phyloP scores from a whole-genome alignment of 30 jellyfish, hydroid and myxozoan species.

The Hydractinia echinata region DNA sequence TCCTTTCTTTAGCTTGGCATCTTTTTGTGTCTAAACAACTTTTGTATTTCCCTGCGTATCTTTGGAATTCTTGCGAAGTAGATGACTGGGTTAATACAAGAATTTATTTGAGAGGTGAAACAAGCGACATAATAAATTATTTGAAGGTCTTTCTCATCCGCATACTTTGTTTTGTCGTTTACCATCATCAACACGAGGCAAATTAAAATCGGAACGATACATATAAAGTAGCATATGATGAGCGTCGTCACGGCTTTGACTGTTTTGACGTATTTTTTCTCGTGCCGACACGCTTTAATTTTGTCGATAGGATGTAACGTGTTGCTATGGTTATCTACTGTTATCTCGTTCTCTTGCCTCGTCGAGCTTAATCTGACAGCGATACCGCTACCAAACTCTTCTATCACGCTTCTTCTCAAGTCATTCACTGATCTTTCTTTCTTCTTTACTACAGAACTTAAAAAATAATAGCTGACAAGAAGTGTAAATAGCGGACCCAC shows the following conservation, averaged over 20 bases:
- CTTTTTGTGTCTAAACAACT: neutral
- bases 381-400: too few relatives aligned
- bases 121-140: constrained; percentile 1
- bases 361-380: neutral
- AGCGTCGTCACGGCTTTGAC: constrained; percentile 25
- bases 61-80: constrained; percentile 61
- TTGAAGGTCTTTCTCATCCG: neutral
- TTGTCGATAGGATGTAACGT: neutral
- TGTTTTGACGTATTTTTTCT: neutral
- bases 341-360: neutral
- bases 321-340: neutral
- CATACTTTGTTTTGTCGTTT: neutral
- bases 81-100: constrained; percentile 66
- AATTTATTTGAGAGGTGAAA: constrained; percentile 30
- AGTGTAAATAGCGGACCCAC: constrained; percentile 7
- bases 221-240: constrained; percentile 12
- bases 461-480: neutral
- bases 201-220: neutral
- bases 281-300: neutral
- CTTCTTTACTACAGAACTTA: constrained; percentile 11
- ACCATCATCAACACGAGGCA: constrained; percentile 21
- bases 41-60: constrained; percentile 39
- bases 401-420: too few relatives aligned
- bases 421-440: neutral
- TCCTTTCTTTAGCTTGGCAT: neutral